Evolutionary conservation across 2,888 invertebrate species (phyloP), one percentile per base, ranked within the genome.

Genomic region (Dryobotodes eremita): DNA sequence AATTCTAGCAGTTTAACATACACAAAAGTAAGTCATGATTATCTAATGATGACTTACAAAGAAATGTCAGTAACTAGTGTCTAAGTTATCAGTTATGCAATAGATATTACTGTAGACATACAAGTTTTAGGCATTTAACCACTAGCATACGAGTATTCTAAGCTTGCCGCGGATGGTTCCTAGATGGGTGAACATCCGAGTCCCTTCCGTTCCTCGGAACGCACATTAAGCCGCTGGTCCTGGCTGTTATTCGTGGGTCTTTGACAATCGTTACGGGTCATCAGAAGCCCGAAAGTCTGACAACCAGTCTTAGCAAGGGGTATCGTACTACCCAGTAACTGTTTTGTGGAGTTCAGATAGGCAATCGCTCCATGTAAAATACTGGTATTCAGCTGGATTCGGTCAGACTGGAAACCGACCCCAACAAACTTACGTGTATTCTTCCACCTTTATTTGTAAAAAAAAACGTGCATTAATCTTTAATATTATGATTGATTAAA

Each of bases 11-110:
- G 42, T 71, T 20, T 57, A 8, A 20, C 53, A 23, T 20, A 42
- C 11, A 23, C 13, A 17, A 62, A 53, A 61, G 46, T 70, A 66
- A 57, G 2, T 3, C 23, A 26, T 6, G 53, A 68, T 73, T 80
- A 73, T 36, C 31, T 74, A 75, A 73, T 68, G 46, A 61, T 62
- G 36, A 36, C n/a, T 83, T 72, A 61, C 50, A 46, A 62, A 81
- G 20, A 61, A 62, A 69, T 31, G 57, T n/a, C 57, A 69, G 46
- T 36, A 46, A 82, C 71, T 64, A 78, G 57, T 59, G 61, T 36
- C 50, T 65, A 6, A 31, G 17, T 50, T 48, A 66, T 4, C 20
- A 59, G 26, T 26, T n/a, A 74, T 36, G 68, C 64, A 57, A 79
- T 46, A 36, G 31, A 36, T 75, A 70, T 59, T 23, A 74, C 17